Percentiles rank a stretch among this genome's conserved stretches.
Evolutionary conservation across 2,797 vertebrate genomes (phyloP).

Genomic region (Myiothlypis chrysogaster): DNA sequence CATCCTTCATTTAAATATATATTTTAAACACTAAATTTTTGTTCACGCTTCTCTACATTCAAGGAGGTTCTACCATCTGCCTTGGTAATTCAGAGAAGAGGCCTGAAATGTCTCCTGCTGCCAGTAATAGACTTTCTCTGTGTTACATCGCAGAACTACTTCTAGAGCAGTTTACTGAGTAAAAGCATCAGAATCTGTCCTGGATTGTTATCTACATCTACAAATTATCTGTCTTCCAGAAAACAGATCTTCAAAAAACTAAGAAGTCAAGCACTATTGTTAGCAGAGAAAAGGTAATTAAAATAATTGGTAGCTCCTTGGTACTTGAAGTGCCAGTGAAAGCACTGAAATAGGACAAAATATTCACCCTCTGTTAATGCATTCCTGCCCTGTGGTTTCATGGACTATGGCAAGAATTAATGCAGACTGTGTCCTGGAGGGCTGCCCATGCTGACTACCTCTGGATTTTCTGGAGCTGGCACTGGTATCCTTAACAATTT

Average conservation of each 20-base stretch:
- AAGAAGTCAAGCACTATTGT: neutral
- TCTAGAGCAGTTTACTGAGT: neutral
- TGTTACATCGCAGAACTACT: neutral
- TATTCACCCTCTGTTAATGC: neutral
- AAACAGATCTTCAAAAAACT: neutral
- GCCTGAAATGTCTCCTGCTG: neutral
- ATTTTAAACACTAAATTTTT: neutral
- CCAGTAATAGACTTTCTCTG: neutral
- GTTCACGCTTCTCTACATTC: neutral
- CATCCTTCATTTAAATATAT: neutral
- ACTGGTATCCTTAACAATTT: neutral
- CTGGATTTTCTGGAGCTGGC: neutral
- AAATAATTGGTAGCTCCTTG: conserved; percentile 1
- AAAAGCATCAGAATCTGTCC: neutral
- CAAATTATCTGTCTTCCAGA: neutral
- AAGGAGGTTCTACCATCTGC: neutral
- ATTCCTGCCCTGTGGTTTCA: neutral
- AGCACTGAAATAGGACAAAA: neutral
- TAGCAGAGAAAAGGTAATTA: neutral
- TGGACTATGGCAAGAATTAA: neutral
- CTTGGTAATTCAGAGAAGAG: neutral
- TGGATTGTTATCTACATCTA: neutral
- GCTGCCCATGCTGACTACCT: neutral
- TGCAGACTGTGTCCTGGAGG: neutral
- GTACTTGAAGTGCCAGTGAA: neutral